Conservation (phyloP, 1,140 invertebrate species). For the Achroia grisella region DNA sequence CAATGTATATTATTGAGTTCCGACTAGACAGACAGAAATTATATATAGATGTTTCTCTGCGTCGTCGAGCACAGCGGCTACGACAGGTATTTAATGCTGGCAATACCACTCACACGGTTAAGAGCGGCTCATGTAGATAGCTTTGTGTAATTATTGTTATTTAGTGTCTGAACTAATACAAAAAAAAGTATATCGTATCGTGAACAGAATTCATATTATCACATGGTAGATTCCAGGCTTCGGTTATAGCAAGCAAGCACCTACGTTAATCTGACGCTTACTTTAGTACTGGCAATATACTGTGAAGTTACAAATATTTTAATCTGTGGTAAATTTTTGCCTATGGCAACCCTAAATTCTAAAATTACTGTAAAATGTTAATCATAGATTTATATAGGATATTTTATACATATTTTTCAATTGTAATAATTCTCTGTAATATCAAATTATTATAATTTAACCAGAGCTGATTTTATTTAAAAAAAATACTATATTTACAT, state of each 20-base stretch:
- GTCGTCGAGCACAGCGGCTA: slow-evolving; percentile 5
- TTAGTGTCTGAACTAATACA: slow-evolving; percentile 51
- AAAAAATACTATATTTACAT: no score
- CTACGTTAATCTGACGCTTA: no score
- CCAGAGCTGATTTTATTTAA: no score
- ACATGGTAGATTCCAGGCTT: slow-evolving; percentile 32
- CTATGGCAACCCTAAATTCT: no score
- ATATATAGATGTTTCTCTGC: background rate
- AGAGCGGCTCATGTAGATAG: slow-evolving; percentile 70
- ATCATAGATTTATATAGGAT: no score
- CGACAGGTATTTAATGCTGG: slow-evolving; percentile 24
- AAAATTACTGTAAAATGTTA: no score
- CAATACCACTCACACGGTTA: slow-evolving; percentile 34
- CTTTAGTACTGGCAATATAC: no score
- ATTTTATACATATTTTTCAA: no score
- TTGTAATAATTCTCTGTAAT: no score
- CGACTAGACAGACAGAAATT: slow-evolving; percentile 3
- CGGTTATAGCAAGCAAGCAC: slow-evolving; percentile 29
- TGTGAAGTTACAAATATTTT: no score
- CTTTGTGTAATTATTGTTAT: slow-evolving; percentile 70
- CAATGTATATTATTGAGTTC: slow-evolving; percentile 2
- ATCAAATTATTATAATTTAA: no score
- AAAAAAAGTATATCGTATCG: slow-evolving; percentile 34
- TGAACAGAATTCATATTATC: slow-evolving; percentile 22
- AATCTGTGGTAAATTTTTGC: no score